A percentile compares a stretch with the other conserved stretches of the same genome.
Evolutionary conservation across 2,888 invertebrate genomes (phyloP).

Genomic region (Romanomermis culicivorax): DNA sequence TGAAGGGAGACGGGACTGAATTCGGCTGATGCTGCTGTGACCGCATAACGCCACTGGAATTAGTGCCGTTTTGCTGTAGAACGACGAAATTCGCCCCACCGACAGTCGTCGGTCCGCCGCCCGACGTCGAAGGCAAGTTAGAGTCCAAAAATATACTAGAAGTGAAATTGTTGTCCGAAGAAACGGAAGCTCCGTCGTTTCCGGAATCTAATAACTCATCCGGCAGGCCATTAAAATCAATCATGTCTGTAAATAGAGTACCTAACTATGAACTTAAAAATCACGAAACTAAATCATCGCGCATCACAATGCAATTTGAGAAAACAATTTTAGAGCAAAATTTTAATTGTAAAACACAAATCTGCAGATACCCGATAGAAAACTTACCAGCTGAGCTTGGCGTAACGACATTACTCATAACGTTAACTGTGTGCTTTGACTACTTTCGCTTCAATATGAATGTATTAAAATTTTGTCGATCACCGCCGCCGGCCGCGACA

Average conservation of each 20-base stretch:
- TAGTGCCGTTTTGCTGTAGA: neutral
- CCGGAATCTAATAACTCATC: neutral
- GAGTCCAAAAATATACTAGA: neutral
- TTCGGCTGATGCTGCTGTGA: neutral
- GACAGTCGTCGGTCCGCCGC: neutral
- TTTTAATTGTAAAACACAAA: too few relatives aligned
- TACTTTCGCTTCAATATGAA: too few relatives aligned
- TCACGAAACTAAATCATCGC: too few relatives aligned
- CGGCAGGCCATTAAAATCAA: slow-evolving; percentile 1
- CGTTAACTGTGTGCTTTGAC: too few relatives aligned
- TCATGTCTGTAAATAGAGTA: neutral
- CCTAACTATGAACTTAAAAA: neutral
- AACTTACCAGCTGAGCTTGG: too few relatives aligned
- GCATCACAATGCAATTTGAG: too few relatives aligned
- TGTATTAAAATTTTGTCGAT: too few relatives aligned
- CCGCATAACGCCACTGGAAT: neutral
- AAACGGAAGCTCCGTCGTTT: neutral
- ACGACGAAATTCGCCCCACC: too few relatives aligned
- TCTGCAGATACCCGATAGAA: too few relatives aligned
- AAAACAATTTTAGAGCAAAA: too few relatives aligned
- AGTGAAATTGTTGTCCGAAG: neutral
- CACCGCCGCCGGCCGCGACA: too few relatives aligned
- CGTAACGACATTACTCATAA: too few relatives aligned
- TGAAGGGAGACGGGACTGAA: neutral
- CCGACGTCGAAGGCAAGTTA: neutral